Evolutionary conservation across 2,888 invertebrate species (phyloP), one percentile per base, ranked within the genome.

Genomic region (Bombyx huttoni): DNA sequence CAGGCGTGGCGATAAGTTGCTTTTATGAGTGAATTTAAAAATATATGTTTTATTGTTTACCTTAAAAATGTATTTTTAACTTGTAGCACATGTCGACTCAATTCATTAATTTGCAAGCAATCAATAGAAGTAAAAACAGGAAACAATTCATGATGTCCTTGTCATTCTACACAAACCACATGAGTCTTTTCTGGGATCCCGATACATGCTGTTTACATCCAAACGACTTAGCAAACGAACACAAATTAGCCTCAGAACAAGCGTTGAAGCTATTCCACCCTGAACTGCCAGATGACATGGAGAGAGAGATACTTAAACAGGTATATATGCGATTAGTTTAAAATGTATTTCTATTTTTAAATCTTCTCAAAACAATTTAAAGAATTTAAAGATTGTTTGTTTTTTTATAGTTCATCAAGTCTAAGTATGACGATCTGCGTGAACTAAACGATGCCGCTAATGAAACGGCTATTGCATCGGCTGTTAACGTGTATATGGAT

Each of bases 71-170:
- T 24, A 40, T 7, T 13, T 46, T 46, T 34, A n/a, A 24, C 24
- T 52, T 52, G 34, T 14, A 52, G 52, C 40, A 47, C 13, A 50
- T 52, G 45, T 24, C 47, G 8, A 13, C 24, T 7, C 45, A 45
- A 5, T 52, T 50, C 34, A 10, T 47, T 0, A 13, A 40, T 12
- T 34, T 50, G 45, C 14, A 50, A 48, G 35, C 33, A 45, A 52
- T 52, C 13, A 52, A 52, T 9, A 47, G 48, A 13, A 52, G 50
- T 34, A 50, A 52, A 13, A 52, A 52, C 13, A 47, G 48, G 46
- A 35, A 45, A 50, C 47, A 47, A 33, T 40, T 52, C 45, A 47
- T 50, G 48, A 14, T 45, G 14, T 24, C 50, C 34, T 3, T 52
- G 7, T 12, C 12, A 7, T 50, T 46, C 13, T 52, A 52, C 48